These are phyloP conservation scores for Macrobrachium rosenbergii DNA, from an alignment of 1,140 invertebrate species.

Conservation along the genomic window DNA sequence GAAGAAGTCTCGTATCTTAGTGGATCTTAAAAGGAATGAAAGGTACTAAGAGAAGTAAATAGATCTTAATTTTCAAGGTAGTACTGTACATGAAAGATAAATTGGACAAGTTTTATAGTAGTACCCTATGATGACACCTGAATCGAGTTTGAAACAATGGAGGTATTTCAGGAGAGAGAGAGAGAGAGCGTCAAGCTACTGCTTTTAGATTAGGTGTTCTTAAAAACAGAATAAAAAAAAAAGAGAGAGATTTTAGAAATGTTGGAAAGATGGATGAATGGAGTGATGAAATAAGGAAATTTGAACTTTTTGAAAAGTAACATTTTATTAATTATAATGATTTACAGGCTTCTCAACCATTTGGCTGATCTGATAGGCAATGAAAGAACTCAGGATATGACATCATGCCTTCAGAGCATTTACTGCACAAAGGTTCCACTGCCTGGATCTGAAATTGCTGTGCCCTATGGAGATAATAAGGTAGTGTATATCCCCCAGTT, in stretches of 20 bases:
- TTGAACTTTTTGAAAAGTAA: background rate
- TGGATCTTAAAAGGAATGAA: background rate
- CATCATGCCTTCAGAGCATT: conserved; percentile 78
- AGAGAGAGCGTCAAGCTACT: no score
- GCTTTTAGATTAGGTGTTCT: no score
- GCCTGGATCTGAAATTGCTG: conserved; percentile 72
- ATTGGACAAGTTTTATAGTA: no score
- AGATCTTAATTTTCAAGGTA: background rate
- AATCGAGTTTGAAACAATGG: no score
- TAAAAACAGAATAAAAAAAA: no score
- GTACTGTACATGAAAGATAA: no score
- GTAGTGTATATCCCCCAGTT: conserved; percentile 67
- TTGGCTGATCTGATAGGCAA: conserved; percentile 75
- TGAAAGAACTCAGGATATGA: conserved; percentile 71
- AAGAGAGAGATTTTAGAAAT: no score
- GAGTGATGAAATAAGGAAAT: no score
- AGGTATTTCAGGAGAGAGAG: no score
- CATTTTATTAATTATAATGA: background rate
- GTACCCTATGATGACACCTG: no score
- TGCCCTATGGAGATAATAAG: conserved; percentile 73
- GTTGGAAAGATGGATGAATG: no score
- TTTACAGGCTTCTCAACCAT: conserved; percentile 74
- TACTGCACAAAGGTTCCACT: conserved; percentile 77
- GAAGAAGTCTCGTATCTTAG: background rate
- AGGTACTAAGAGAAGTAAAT: background rate